Base-by-base conservation (phyloP, 2,113 vertebrate species). In the Syngnathus typhle region DNA sequence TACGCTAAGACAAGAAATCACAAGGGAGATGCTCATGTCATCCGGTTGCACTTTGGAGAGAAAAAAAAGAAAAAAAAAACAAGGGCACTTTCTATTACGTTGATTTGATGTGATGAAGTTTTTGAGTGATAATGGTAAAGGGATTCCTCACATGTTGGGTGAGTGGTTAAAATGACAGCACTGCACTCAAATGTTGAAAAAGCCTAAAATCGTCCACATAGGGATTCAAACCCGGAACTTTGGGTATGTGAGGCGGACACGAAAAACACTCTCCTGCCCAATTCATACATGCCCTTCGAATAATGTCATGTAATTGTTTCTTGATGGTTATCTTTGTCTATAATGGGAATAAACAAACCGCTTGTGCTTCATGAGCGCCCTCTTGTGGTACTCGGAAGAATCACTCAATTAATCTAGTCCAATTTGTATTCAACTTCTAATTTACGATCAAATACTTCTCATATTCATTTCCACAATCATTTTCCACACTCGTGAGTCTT, bases 11-110 rank as follows among this genome's bases (percentile, higher is more conserved):
- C 92, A 92, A 36, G 83, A 93, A 89, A 91, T 92, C 93, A 91
- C 92, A 93, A 89, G 93, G 93, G 93, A 95, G 90, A 94, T 92
- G 91, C 85, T 93, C 92, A 93, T 94, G 90, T 93, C 92, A 91
- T 87, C 88, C 89, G 94, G 94, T 92, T 93, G 91, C 93, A 93
- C 92, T 92, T 94, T 93, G 0, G 37, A 9, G n/a, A n/a, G n/a
- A n/a, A n/a, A n/a, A 39, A 11, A 21, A 52, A 4, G 9, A 52
- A 21, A 52, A 52, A 52, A 13, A 43, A 92, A 93, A 94, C 90
- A 86, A 88, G 93, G 90, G 90, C 85, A 88, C 92, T 93, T 64
- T 83, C 93, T 89, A 89, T 82, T 43, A 72, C 60, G 62, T 16
- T 27, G 21, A 23, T 23, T 23, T n/a, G 13, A 7, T 52, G 49